These are phyloP conservation scores for Zaprionus tsacasi DNA, from an alignment of 1,140 invertebrate species.

Conservation along the genomic window DNA sequence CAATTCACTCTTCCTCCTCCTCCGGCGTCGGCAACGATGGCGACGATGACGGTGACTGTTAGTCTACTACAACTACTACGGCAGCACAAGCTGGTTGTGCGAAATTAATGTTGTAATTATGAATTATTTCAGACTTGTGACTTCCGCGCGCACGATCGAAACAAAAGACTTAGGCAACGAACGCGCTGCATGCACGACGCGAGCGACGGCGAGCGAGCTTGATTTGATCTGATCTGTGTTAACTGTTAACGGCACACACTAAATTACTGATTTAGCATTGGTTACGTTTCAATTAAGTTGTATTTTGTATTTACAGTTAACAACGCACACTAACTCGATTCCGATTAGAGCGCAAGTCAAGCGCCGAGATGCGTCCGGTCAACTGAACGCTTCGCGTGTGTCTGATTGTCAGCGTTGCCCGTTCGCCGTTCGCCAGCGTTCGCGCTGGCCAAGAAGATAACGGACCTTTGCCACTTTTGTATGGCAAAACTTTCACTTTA, in stretches of 20 bases:
- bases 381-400: slow-evolving; percentile 80
- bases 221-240: background rate
- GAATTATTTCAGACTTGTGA: slow-evolving; percentile 13
- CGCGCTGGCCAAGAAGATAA: slow-evolving; percentile 74
- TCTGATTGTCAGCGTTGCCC: slow-evolving; percentile 69
- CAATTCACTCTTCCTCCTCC: slow-evolving; percentile 14
- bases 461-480: slow-evolving; percentile 83
- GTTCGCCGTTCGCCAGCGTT: slow-evolving; percentile 57
- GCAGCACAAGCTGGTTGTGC: slow-evolving; percentile 14
- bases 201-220: slow-evolving; percentile 8
- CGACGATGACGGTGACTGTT: slow-evolving; percentile 30
- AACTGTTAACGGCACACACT: slow-evolving; percentile 31
- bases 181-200: slow-evolving; percentile 52
- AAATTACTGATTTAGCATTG: slow-evolving; percentile 27
- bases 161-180: slow-evolving; percentile 72
- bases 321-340: slow-evolving; percentile 7
- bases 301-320: slow-evolving; percentile 60
- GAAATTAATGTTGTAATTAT: slow-evolving; percentile 59
- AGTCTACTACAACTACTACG: slow-evolving; percentile 19
- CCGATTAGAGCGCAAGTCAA: slow-evolving; percentile 10
- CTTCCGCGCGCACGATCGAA: slow-evolving; percentile 35
- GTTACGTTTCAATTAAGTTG: slow-evolving; percentile 32
- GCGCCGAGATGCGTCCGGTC: slow-evolving; percentile 75
- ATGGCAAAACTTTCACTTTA: slow-evolving; percentile 82
- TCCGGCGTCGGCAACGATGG: slow-evolving; percentile 32